Base-by-base conservation (phyloP, 2,888 invertebrate species). In the Orthosia gothica region DNA sequence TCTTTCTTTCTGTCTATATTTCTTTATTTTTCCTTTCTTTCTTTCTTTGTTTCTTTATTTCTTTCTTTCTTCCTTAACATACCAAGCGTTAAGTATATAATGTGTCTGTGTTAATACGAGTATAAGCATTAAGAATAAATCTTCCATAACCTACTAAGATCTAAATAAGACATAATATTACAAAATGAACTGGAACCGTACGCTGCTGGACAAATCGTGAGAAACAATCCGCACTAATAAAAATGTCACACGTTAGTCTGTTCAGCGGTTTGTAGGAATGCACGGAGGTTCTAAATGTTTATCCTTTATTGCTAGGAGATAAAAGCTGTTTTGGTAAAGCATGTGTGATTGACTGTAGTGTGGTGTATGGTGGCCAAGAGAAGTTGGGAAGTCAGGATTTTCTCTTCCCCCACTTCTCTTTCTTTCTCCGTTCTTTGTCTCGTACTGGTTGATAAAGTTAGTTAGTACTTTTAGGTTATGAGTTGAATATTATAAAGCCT, bases 181-280 rank as follows among this genome's bases (percentile, higher is more conserved):
- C 69, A 79, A 69, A 83, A 83, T 66, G 45, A 61, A 75, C 67
- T 77, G 70, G 45, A 74, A 81, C 49, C 50, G 70, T 86, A 73
- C 64, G 13, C 26, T 15, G 15, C 49, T 72, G 55, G 50, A 79
- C 62, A 73, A 89, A 87, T 92, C 94, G 95, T 95, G 95, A 93
- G 95, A 95, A 94, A 94, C 93, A 92, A 93, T 94, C 91, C 90
- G 84, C 82, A 85, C 89, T 92, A 93, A 93, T 95, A 95, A 95
- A 94, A 94, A 94, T 94, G 92, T 94, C 93, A 92, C 90, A 89
- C 58, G 74, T 87, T 84, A 83, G 89, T 90, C 92, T 89, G 91
- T 90, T 90, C 74, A 62, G 64, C 83, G 80, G 84, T 88, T 76
- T 80, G 49, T 55, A 73, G 88, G 91, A 92, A 93, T 93, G 91